Evolutionary conservation across 2,797 vertebrate species (phyloP).

Genomic region (Bradypus variegatus): DNA sequence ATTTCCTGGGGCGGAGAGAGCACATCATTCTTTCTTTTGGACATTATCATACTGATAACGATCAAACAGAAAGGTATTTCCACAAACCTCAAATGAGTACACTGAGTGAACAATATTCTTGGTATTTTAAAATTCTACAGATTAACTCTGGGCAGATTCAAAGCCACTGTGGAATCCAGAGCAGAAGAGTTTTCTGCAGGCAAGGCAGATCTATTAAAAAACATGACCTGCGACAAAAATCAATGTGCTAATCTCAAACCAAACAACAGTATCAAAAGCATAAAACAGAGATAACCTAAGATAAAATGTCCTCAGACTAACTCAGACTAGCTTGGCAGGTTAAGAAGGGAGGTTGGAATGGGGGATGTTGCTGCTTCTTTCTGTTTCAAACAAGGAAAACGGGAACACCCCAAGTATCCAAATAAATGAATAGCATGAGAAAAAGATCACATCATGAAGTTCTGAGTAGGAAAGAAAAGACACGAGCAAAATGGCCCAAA

Average conservation of each 20-base stretch:
- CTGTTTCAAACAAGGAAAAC: conserved; percentile 38
- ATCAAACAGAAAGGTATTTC: neutral
- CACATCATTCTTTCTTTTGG: neutral
- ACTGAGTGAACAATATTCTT: conserved; percentile 34
- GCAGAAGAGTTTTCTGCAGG: conserved; percentile 64
- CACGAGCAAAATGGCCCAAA: conserved; percentile 33
- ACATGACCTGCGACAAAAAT: conserved; percentile 79
- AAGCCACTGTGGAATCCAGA: conserved; percentile 53
- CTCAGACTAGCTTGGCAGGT: conserved; percentile 56
- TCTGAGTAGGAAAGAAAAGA: conserved; percentile 18
- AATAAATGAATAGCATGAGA: conserved; percentile 51
- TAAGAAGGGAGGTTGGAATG: neutral
- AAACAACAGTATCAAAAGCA: conserved; percentile 74
- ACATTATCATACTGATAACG: conserved; percentile 34
- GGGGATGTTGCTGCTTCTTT: neutral
- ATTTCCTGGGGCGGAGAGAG: neutral
- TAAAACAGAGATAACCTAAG: conserved; percentile 68
- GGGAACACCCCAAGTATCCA: conserved; percentile 31
- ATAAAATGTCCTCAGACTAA: conserved; percentile 68
- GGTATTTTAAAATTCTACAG: conserved; percentile 64
- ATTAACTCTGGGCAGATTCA: conserved; percentile 60
- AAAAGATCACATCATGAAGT: conserved; percentile 30
- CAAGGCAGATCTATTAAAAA: conserved; percentile 74
- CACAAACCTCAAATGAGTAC: conserved; percentile 10
- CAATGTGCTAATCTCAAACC: conserved; percentile 76